Percentiles rank a stretch among this genome's conserved stretches.
These are phyloP conservation scores for Zaprionus africanus DNA, from an alignment of 1,140 invertebrate species.

Conservation along the genomic window DNA sequence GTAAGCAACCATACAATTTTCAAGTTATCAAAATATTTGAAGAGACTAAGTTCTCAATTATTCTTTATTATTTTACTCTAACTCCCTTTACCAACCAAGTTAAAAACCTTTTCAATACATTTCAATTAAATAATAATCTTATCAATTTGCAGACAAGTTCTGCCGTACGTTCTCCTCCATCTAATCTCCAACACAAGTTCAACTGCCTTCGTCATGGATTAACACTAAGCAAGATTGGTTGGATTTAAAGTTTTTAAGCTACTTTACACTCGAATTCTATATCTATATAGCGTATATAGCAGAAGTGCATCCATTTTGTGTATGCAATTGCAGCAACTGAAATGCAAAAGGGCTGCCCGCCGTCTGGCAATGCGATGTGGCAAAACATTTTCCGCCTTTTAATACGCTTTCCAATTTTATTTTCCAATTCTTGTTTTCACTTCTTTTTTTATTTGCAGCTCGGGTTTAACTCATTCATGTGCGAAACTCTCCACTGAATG, in stretches of 20 bases:
- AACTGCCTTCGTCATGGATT: background rate
- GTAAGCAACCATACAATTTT: too few species aligned
- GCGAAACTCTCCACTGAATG: conserved; percentile 53
- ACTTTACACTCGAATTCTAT: conserved; percentile 7
- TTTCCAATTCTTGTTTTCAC: conserved; percentile 17
- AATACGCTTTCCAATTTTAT: conserved; percentile 55
- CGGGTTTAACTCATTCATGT: conserved; percentile 61
- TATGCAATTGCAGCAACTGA: conserved; percentile 42
- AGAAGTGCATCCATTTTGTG: background rate
- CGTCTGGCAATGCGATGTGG: conserved; percentile 33
- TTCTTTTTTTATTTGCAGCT: conserved; percentile 31
- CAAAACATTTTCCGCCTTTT: conserved; percentile 63
- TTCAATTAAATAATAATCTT: too few species aligned
- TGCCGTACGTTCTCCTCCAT: background rate
- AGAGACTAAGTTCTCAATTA: too few species aligned
- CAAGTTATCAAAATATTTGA: too few species aligned
- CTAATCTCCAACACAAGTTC: background rate
- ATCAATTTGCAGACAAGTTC: background rate
- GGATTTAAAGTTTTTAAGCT: conserved; percentile 30
- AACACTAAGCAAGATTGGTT: conserved; percentile 5
- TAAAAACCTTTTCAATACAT: too few species aligned
- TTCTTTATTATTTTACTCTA: too few species aligned
- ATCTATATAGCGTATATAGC: background rate
- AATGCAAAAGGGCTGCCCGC: conserved; percentile 10
- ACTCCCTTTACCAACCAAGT: too few species aligned